Conservation (phyloP, 2,888 invertebrate genomes). For the Tipula vernalis region DNA sequence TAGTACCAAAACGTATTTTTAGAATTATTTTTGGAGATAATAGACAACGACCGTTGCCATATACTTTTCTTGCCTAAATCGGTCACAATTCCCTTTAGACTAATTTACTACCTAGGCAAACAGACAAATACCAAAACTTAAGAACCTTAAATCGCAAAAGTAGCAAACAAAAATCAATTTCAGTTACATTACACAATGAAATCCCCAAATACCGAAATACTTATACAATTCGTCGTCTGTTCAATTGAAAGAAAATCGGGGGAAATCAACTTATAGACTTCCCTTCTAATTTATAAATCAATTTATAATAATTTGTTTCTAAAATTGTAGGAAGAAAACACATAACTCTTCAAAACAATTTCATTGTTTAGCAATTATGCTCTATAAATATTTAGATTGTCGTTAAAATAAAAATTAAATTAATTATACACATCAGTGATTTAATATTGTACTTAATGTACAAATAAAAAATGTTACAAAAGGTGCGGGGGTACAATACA, state of each 20-base stretch:
- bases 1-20: too few relatives aligned
- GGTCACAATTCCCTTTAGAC: too few relatives aligned
- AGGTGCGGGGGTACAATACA: background rate
- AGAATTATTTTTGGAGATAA: too few relatives aligned
- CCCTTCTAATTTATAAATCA: background rate
- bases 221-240: background rate
- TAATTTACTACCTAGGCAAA: too few relatives aligned
- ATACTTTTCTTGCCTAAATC: too few relatives aligned
- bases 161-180: background rate
- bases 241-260: background rate
- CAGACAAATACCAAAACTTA: background rate
- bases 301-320: background rate
- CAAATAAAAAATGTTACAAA: background rate
- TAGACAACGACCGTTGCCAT: too few relatives aligned
- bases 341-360: background rate
- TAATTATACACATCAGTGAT: background rate
- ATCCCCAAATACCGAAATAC: background rate
- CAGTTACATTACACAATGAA: background rate
- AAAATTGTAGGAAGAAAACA: background rate
- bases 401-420: background rate
- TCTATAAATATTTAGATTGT: background rate
- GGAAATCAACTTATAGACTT: background rate
- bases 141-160: background rate
- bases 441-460: background rate
- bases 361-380: background rate